Percentiles rank a stretch among this genome's conserved stretches.
phyloP scores from a whole-genome alignment of 2,797 vertebrate genomes.

The Meda fulgida region DNA sequence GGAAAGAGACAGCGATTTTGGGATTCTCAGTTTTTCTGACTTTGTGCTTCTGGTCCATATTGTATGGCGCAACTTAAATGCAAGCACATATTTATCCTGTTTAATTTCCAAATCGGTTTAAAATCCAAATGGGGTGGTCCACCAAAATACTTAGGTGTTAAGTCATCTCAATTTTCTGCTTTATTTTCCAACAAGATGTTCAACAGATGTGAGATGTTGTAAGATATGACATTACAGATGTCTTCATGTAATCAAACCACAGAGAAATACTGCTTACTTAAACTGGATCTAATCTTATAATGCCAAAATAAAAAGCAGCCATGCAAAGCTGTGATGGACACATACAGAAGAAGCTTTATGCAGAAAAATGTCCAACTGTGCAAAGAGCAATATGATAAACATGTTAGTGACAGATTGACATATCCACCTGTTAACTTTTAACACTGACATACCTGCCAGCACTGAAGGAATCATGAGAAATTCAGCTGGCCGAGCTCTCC shows the following conservation, averaged over 20 bases:
- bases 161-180: not conserved
- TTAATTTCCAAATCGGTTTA: too few species aligned
- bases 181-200: not conserved
- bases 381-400: constrained; percentile 47
- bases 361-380: constrained; percentile 42
- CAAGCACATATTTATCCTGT: too few species aligned
- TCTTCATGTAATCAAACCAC: not conserved
- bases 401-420: constrained; percentile 44
- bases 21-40: too few species aligned
- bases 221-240: not conserved
- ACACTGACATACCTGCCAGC: constrained; percentile 47
- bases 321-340: not conserved
- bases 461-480: constrained; percentile 33
- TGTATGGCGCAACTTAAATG: too few species aligned
- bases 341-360: constrained; percentile 18
- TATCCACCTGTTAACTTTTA: constrained; percentile 52
- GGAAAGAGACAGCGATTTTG: too few species aligned
- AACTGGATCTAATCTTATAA: not conserved
- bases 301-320: not conserved
- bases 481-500: constrained; percentile 32
- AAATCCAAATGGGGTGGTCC: too few species aligned
- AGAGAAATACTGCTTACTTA: not conserved
- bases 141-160: not conserved
- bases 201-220: constrained; percentile 14
- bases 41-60: too few species aligned